A percentile compares a stretch with the other conserved stretches of the same genome.
Conservation (phyloP, 1,140 invertebrate species). For the Planococcus citri region DNA sequence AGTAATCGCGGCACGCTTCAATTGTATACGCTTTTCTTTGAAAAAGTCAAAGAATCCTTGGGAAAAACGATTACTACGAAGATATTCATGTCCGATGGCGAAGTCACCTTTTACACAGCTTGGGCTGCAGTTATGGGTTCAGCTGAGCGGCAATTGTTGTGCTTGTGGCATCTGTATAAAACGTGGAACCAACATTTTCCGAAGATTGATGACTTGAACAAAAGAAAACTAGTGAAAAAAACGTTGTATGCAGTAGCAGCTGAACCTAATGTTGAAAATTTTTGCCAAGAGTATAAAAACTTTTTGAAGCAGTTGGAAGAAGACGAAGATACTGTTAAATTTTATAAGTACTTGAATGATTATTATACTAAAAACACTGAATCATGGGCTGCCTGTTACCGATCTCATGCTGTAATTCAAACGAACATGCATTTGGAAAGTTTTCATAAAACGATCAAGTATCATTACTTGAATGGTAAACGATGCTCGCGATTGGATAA, state of each 20-base stretch:
- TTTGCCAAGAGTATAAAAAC: too few species aligned
- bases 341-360: not conserved
- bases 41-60: not conserved
- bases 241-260: not conserved
- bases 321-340: not conserved
- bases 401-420: not conserved
- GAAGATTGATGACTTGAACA: not conserved
- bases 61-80: not conserved
- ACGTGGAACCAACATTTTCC: not conserved
- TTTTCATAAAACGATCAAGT: too few species aligned
- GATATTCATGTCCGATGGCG: not conserved
- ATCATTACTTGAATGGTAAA: too few species aligned
- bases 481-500: too few species aligned
- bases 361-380: not conserved
- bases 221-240: not conserved
- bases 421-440: too few species aligned
- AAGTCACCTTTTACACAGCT: not conserved
- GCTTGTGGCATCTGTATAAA: not conserved
- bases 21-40: conserved; percentile 21
- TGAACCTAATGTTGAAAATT: not conserved
- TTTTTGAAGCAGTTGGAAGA: not conserved
- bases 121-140: not conserved
- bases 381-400: not conserved
- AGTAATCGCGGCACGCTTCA: too few species aligned
- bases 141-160: not conserved